Conservation (phyloP, 2,888 invertebrate species). For the Drosophila rubida region DNA sequence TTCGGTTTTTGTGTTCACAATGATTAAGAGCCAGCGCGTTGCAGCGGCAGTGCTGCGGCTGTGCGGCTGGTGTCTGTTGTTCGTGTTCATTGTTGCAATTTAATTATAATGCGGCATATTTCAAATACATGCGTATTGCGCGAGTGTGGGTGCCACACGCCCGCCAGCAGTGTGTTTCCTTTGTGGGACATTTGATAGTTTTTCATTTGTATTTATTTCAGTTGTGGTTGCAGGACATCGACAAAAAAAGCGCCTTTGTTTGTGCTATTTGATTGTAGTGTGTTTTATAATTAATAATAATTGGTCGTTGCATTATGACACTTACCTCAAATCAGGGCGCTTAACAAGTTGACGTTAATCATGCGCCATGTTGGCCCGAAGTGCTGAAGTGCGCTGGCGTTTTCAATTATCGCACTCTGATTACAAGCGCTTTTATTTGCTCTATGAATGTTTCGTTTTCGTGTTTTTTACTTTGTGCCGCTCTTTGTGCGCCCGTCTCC, state of each 20-base stretch:
- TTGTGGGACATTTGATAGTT: constrained; percentile 21
- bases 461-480: constrained; percentile 1
- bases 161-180: constrained; percentile 1
- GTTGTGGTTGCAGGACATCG: constrained; percentile 5
- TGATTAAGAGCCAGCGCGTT: constrained; percentile 26
- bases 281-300: constrained; percentile 47
- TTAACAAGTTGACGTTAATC: constrained; percentile 60
- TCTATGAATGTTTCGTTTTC: not conserved
- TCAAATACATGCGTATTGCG: not conserved
- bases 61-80: not conserved
- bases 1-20: constrained; percentile 13
- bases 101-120: constrained; percentile 12
- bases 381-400: constrained; percentile 23
- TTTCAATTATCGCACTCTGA: constrained; percentile 21
- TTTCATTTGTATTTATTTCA: constrained; percentile 25
- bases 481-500: constrained; percentile 16
- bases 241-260: not conserved
- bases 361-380: constrained; percentile 60
- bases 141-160: not conserved
- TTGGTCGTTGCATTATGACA: constrained; percentile 52
- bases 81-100: constrained; percentile 7
- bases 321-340: constrained; percentile 65
- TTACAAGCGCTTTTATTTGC: not conserved
- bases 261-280: constrained; percentile 16
- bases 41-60: constrained; percentile 7